Evolutionary conservation across 2,797 vertebrate species (phyloP), one percentile per base, ranked within the genome.

Genomic region (Tragopan temminckii): DNA sequence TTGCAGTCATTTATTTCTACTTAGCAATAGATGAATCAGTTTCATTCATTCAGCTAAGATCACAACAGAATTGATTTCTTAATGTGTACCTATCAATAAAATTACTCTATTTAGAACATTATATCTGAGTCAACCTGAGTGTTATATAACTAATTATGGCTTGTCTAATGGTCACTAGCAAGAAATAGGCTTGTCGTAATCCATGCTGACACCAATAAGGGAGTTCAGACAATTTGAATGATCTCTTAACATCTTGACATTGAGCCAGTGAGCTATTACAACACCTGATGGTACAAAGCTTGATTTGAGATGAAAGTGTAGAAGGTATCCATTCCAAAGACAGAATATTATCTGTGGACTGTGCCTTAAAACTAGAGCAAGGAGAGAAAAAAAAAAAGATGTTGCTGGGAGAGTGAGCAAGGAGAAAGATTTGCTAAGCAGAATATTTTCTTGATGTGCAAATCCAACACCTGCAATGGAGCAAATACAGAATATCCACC

Each of bases 31-130:
- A 50, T 87, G 53, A 85, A 61, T 82, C 61, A 71, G 27, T 40
- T 90, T 85, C 48, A n/a, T 77, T 76, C 61, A 66, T 59, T 57
- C 55, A 66, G 10, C 45, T 85, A 50, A 82, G n/a, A 75, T 68
- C 71, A 90, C 57, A 85, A 58, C 12, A n/a, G 82, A 75, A 78
- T 13, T 64, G 29, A 77, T 74, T 79, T 84, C 46, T 66, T 81
- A 74, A 55, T 63, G 8, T 61, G 5, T 2, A 0, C 1, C 0
- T 79, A 80, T 74, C 71, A 82, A 36, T 35, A 84, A 40, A 84
- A 80, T 93, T 72, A 59, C 27, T 72, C 62, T 35, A 15, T 61
- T 81, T 77, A 82, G 4, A 42, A 53, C 45, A 43, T 18, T 80
- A 8, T 50, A 59, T n/a, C 50, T 87, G 50, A 89, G 31, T 18